These are phyloP conservation scores for Scolopax mira DNA, from an alignment of 2,113 vertebrate genomes.

Conservation along the genomic window DNA sequence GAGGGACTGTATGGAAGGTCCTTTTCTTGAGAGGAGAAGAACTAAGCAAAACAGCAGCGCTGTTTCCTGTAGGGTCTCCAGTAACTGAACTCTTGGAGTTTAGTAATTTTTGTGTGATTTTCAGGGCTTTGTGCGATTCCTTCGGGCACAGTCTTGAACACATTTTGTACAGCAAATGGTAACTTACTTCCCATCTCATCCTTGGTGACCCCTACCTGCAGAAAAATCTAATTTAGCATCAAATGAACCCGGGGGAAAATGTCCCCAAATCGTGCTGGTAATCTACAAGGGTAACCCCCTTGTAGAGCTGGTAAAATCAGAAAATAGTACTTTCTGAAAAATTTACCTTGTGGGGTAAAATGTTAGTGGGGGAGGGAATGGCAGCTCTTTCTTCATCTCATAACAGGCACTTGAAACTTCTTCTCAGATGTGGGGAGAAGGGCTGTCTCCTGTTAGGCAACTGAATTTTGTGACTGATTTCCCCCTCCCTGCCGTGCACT, in stretches of 20 bases:
- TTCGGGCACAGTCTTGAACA: neutral
- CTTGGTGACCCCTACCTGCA: neutral
- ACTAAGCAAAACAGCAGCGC: fast-evolving
- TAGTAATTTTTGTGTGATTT: too few species aligned
- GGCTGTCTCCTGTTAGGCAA: neutral
- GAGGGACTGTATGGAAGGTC: neutral
- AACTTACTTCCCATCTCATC: neutral
- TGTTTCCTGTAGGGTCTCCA: neutral
- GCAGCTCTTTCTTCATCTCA: neutral
- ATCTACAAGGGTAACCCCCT: neutral
- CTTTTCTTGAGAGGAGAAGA: neutral
- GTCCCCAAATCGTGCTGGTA: neutral
- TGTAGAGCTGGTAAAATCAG: neutral
- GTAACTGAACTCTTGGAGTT: too few species aligned
- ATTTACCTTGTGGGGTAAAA: neutral
- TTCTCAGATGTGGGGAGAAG: neutral
- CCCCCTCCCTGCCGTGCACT: fast-evolving
- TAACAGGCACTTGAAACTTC: neutral
- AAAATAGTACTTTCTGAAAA: neutral
- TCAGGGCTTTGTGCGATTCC: neutral
- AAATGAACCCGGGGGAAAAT: neutral
- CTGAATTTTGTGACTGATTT: neutral
- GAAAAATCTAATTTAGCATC: neutral
- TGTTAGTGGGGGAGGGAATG: neutral
- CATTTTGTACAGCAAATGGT: neutral